Percentiles rank a stretch among this genome's conserved stretches.
These are phyloP conservation scores for Centruroides vittatus DNA, from an alignment of 1,140 invertebrate genomes.

Conservation along the genomic window DNA sequence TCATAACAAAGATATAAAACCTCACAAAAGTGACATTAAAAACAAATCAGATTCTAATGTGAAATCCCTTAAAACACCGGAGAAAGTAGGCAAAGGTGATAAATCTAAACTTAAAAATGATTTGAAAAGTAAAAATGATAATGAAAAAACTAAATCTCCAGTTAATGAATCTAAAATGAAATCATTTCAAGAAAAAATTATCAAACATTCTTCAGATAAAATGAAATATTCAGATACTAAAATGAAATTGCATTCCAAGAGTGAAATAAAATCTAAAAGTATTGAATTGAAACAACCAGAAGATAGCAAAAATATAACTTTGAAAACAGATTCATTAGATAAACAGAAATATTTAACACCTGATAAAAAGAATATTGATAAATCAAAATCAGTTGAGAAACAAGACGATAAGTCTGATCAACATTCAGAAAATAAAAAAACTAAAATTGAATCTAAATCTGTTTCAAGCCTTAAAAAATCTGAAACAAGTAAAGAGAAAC, in stretches of 20 bases:
- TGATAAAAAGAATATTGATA: too few relatives aligned
- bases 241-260: not conserved
- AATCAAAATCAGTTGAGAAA: too few relatives aligned
- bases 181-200: not conserved
- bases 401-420: too few relatives aligned
- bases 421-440: too few relatives aligned
- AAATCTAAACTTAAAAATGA: not conserved
- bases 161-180: not conserved
- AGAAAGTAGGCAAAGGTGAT: not conserved
- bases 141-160: not conserved
- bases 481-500: too few relatives aligned
- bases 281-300: conserved; percentile 2
- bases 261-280: not conserved
- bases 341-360: too few relatives aligned
- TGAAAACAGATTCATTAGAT: not conserved
- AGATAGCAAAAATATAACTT: not conserved
- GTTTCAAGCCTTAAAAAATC: too few relatives aligned
- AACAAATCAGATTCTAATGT: not conserved
- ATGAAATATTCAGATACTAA: too few relatives aligned
- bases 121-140: not conserved
- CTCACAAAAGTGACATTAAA: not conserved
- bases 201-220: not conserved
- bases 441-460: too few relatives aligned
- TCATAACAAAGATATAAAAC: not conserved
- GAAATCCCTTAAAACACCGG: too few relatives aligned